Percentiles rank a stretch among this genome's conserved stretches.
Conservation (phyloP, 2,113 vertebrate genomes). For the Paraplagusia blochii region DNA sequence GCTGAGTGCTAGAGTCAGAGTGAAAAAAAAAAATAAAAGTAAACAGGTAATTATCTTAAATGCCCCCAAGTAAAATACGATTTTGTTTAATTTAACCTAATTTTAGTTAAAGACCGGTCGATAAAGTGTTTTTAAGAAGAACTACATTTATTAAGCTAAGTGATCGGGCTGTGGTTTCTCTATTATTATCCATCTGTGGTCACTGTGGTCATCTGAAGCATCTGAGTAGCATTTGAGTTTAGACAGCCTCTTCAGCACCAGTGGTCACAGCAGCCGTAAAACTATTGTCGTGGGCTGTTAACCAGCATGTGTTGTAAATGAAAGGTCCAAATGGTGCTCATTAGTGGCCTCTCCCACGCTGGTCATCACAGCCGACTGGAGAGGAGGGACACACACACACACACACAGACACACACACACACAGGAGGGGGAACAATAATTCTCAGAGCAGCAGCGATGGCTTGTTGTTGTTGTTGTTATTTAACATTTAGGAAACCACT, state of each 20-base stretch:
- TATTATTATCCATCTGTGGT: conserved; percentile 27
- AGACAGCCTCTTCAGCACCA: conserved; percentile 40
- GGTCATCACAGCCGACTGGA: conserved; percentile 36
- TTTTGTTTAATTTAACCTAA: neutral
- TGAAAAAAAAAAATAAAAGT: no score
- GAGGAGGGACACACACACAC: conserved; percentile 13
- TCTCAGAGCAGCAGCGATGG: conserved; percentile 14
- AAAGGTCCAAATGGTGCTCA: conserved; percentile 66
- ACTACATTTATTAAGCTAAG: conserved; percentile 23
- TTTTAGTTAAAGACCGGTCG: neutral
- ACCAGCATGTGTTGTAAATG: conserved; percentile 65
- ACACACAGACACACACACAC: conserved; percentile 14
- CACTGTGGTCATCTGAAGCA: conserved; percentile 32
- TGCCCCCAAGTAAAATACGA: no score
- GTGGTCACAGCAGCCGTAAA: conserved; percentile 48
- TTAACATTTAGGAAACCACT: conserved; percentile 29
- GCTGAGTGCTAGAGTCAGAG: no score
- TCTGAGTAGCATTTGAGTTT: conserved; percentile 48
- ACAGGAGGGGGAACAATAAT: conserved; percentile 38
- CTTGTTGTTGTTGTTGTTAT: neutral
- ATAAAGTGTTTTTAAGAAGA: neutral
- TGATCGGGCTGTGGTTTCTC: conserved; percentile 28
- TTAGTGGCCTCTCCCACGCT: conserved; percentile 57
- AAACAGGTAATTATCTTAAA: no score
- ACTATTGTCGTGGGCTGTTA: conserved; percentile 55